Evolutionary conservation across 2,113 vertebrate genomes (phyloP), one percentile per base, ranked within the genome.

Genomic region (Megaceryle torquata): DNA sequence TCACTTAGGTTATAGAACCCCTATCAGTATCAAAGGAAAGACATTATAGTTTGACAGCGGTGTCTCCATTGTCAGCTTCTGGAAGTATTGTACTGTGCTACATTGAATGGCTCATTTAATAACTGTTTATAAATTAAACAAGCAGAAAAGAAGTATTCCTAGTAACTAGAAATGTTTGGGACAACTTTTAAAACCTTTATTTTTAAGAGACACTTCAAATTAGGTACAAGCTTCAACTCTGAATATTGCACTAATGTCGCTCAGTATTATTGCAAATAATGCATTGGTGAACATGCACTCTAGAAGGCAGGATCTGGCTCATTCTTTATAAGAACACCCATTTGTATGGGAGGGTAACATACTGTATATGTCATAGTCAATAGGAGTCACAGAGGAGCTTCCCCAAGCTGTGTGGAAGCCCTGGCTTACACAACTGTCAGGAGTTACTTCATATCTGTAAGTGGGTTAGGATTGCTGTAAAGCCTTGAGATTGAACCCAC

Each of bases 11-110:
- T 97, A 93, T 70, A 78, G 82, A 97, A 96, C 86, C 75, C 75
- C 93, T 93, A 93, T 97, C 96, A 96, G 88, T 92, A 97, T 93
- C 95, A 94, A 91, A 97, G 80, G 85, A 92, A 98, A 96, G 93
- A 96, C 87, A 96, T 97, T 96, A 93, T 25, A 69, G 82, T 96
- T 97, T 96, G 96, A 96, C 96, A 95, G 88, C 68, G 56, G 86
- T 85, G 56, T 88, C 81, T 92, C 82, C 90, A 93, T 69, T 94
- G 95, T 94, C 94, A 93, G 11, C 94, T 96, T 97, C 79, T 93
- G 88, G 59, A 94, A 94, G 91, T 93, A 85, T 92, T 85, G 92
- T 75, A 93, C 69, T 91, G 61, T 11, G 29, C 85, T 83, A 59
- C 33, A 63, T 37, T 85, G 68, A 94, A 95, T 21, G 54, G 86